Conservation (phyloP, 2,888 invertebrate genomes). For the Cactoblastis cactorum region DNA sequence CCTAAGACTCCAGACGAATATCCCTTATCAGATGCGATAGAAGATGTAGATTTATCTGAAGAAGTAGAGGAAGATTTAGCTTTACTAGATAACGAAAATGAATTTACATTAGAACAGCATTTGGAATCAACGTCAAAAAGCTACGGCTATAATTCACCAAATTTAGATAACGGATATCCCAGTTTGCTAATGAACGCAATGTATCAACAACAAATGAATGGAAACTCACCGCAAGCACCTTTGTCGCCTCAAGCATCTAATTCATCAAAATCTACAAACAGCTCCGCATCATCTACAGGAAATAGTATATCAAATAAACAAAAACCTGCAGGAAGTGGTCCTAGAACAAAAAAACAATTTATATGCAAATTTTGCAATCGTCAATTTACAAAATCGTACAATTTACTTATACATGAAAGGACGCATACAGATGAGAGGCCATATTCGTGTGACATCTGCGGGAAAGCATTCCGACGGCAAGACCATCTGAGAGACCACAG, state of each 20-base stretch:
- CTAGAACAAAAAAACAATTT: slow-evolving; percentile 97
- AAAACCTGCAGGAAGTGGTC: slow-evolving; percentile 79
- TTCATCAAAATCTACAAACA: slow-evolving; percentile 69
- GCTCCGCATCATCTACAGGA: slow-evolving; percentile 65
- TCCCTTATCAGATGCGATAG: slow-evolving; percentile 73
- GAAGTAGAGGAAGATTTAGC: slow-evolving; percentile 87
- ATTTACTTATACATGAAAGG: slow-evolving; percentile 97
- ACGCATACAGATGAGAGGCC: slow-evolving; percentile 99
- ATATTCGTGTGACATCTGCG: slow-evolving; percentile 98
- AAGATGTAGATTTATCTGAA: slow-evolving; percentile 84
- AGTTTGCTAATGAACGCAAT: slow-evolving; percentile 85
- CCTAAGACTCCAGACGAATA: slow-evolving; percentile 74
- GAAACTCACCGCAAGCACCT: slow-evolving; percentile 67
- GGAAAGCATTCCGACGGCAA: slow-evolving; percentile 98
- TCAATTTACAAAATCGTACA: slow-evolving; percentile 98
- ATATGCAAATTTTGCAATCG: slow-evolving; percentile 99
- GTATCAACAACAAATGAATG: slow-evolving; percentile 79
- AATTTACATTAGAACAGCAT: slow-evolving; percentile 80
- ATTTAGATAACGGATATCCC: slow-evolving; percentile 83
- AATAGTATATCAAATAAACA: slow-evolving; percentile 71
- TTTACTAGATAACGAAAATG: slow-evolving; percentile 86
- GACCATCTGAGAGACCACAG: slow-evolving; percentile 96
- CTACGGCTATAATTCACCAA: slow-evolving; percentile 71
- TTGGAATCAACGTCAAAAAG: slow-evolving; percentile 68
- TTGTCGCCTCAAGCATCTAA: slow-evolving; percentile 67